phyloP scores from a whole-genome alignment of 2,113 vertebrate species.

The Aegithalos caudatus region DNA sequence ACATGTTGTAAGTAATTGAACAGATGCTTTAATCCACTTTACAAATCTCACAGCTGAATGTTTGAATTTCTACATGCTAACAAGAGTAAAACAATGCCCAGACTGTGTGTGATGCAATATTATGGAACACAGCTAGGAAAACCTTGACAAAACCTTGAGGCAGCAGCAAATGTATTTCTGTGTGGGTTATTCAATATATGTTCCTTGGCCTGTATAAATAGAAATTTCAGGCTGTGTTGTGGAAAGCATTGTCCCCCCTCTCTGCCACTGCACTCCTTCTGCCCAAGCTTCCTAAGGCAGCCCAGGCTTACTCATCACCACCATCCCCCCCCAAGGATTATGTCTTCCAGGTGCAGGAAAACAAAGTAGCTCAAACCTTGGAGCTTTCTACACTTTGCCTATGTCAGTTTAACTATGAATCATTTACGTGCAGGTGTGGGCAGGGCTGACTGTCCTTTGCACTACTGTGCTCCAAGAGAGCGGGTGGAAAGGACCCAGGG shows the following conservation, averaged over 20 bases:
- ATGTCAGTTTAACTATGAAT: fast-evolving
- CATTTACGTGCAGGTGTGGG: fast-evolving
- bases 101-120: background rate
- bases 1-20: background rate
- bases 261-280: background rate
- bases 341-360: background rate
- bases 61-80: background rate
- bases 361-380: background rate
- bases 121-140: background rate
- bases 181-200: fast-evolving
- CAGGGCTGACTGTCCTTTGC: fast-evolving
- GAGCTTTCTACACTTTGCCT: background rate
- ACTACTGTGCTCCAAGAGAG: fast-evolving
- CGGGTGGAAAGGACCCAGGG: fast-evolving
- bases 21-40: background rate
- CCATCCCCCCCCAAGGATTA: background rate
- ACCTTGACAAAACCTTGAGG: background rate
- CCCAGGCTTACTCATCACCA: background rate
- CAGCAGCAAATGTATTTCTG: background rate
- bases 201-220: background rate
- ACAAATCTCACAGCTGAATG: background rate
- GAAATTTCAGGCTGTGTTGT: background rate
- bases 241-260: background rate
- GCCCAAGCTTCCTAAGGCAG: background rate
- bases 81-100: background rate